Percentiles rank a stretch among this genome's conserved stretches.
Conservation (phyloP, 2,113 vertebrate species). For the sheep (Ovis aries) region DNA sequence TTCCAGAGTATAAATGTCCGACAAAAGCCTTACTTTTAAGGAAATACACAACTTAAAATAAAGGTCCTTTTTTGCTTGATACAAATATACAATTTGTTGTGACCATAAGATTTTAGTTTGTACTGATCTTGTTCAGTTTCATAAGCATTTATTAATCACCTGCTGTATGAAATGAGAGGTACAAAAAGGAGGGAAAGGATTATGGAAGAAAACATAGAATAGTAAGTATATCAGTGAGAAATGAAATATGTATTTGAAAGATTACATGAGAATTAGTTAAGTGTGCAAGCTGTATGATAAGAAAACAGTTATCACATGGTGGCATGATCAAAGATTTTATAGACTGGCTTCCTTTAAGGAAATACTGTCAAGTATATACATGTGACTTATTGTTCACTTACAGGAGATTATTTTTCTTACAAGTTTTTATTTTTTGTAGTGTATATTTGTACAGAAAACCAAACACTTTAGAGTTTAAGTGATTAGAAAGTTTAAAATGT, state of each 20-base stretch:
- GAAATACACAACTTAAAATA: conserved; percentile 30
- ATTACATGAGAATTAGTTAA: neutral
- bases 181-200: neutral
- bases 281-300: rapidly evolving
- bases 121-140: neutral
- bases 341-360: neutral
- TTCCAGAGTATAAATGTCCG: neutral
- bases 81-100: neutral
- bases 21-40: neutral
- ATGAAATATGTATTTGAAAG: neutral
- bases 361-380: neutral
- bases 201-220: neutral
- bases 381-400: neutral
- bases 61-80: neutral
- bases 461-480: neutral
- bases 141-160: neutral
- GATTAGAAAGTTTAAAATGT: neutral
- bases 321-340: neutral
- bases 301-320: neutral
- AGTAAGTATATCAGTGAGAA: neutral
- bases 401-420: neutral
- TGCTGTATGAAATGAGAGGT: neutral
- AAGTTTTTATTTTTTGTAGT: neutral
- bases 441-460: neutral
- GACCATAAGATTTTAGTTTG: neutral